phyloP scores from a whole-genome alignment of 2,888 invertebrate genomes.

The Orgyia antiqua region DNA sequence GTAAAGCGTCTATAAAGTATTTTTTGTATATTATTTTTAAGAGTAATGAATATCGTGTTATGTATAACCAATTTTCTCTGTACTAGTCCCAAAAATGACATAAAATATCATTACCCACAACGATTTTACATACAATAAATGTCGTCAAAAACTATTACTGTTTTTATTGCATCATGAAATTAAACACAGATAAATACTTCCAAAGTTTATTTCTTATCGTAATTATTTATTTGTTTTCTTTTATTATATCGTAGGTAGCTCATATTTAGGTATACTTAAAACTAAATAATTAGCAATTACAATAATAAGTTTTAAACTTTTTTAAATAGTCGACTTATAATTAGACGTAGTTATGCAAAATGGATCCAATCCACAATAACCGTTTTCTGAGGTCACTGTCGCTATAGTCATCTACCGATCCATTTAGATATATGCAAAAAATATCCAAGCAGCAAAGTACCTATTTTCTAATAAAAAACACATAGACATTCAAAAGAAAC shows the following conservation, averaged over 20 bases:
- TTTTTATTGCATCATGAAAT: neutral
- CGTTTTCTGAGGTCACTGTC: too few species aligned
- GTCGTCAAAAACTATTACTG: conserved; percentile 7
- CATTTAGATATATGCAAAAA: too few species aligned
- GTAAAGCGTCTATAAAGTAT: conserved; percentile 50
- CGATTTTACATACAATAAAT: conserved; percentile 46
- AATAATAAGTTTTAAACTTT: too few species aligned
- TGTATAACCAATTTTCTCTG: conserved; percentile 5
- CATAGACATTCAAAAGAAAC: too few species aligned
- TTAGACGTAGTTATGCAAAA: too few species aligned
- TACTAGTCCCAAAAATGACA: conserved; percentile 21
- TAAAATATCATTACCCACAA: conserved; percentile 33
- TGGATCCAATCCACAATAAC: too few species aligned
- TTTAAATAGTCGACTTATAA: too few species aligned
- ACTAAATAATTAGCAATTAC: too few species aligned
- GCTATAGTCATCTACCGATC: too few species aligned
- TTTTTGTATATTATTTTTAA: conserved; percentile 25
- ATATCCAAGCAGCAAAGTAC: too few species aligned
- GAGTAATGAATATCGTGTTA: conserved; percentile 16
- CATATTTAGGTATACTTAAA: too few species aligned
- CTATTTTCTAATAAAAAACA: too few species aligned
- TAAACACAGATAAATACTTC: conserved; percentile 23
- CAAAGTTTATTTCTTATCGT: conserved; percentile 24
- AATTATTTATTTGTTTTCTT: neutral
- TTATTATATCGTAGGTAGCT: neutral